Percentiles rank a stretch among this genome's conserved stretches.
Evolutionary conservation across 2,888 invertebrate species (phyloP).

Genomic region (Aquatica leii): DNA sequence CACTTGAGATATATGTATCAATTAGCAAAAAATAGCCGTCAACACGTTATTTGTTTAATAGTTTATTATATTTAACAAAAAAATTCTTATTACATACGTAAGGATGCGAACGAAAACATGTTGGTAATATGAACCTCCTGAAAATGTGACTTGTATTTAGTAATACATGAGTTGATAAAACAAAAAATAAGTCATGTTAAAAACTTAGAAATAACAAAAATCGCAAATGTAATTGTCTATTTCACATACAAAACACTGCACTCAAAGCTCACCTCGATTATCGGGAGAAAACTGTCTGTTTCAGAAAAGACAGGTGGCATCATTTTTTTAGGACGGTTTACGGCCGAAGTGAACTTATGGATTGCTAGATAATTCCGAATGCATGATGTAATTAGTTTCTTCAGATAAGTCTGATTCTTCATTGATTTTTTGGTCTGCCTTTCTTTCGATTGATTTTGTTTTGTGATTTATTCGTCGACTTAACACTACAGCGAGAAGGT

Average conservation of each 20-base stretch:
- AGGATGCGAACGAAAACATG: too few relatives aligned
- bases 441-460: neutral
- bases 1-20: too few relatives aligned
- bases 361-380: neutral
- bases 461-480: neutral
- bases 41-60: too few relatives aligned
- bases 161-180: neutral
- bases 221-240: neutral
- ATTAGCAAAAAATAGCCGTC: too few relatives aligned
- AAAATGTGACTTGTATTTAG: neutral
- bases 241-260: neutral
- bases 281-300: neutral
- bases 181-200: neutral
- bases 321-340: neutral
- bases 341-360: neutral
- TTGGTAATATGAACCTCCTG: neutral
- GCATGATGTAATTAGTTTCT: neutral
- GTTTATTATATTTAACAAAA: too few relatives aligned
- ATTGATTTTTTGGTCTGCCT: neutral
- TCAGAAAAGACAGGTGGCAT: neutral
- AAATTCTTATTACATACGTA: too few relatives aligned
- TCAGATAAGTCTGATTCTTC: too few relatives aligned
- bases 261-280: neutral
- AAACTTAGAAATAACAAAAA: neutral
- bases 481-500: neutral